These are phyloP conservation scores for Muscicapa striata DNA, from an alignment of 2,797 vertebrate genomes.

Conservation along the genomic window DNA sequence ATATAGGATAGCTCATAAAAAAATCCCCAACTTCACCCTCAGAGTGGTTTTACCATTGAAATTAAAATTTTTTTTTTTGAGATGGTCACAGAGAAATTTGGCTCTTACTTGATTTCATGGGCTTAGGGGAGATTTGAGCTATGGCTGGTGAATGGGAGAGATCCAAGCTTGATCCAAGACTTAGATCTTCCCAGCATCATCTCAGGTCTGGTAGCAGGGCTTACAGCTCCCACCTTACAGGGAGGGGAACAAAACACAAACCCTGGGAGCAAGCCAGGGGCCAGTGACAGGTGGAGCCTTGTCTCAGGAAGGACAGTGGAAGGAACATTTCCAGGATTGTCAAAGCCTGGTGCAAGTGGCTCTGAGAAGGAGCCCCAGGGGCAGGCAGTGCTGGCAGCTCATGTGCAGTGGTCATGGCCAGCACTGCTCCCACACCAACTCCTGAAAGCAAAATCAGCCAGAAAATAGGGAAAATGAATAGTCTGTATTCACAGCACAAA, in stretches of 20 bases:
- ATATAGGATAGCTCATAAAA: not conserved
- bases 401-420: rapidly evolving
- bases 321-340: not conserved
- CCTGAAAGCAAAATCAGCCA: not conserved
- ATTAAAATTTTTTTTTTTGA: not conserved
- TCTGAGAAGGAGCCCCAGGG: not conserved
- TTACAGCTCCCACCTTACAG: not conserved
- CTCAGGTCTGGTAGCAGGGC: not conserved
- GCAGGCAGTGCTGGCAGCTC: not conserved
- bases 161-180: not conserved
- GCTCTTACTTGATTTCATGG: not conserved
- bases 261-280: not conserved
- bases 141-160: not conserved
- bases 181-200: not conserved
- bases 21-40: not conserved
- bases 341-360: not conserved
- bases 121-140: not conserved
- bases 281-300: not conserved
- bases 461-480: not conserved
- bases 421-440: not conserved
- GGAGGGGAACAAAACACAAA: not conserved
- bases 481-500: constrained; percentile 8
- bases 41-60: not conserved
- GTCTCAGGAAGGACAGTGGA: not conserved
- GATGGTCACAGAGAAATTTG: not conserved